phyloP scores from a whole-genome alignment of 2,113 vertebrate genomes.

The Trichechus manatus region DNA sequence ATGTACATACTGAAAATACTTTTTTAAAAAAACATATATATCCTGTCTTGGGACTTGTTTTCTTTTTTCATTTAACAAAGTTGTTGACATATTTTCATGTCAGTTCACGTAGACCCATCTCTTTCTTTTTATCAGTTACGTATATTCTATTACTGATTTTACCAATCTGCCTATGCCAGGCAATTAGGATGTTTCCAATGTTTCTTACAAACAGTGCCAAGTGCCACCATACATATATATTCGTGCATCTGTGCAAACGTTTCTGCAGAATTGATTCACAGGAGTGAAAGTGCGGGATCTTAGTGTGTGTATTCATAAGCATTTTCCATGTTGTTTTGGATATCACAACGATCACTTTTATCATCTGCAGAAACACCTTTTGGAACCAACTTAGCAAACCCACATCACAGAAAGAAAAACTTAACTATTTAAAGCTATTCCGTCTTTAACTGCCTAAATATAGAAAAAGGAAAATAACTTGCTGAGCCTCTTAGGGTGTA shows the following conservation, averaged over 20 bases:
- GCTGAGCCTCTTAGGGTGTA: neutral
- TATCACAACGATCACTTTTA: neutral
- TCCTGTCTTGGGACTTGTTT: neutral
- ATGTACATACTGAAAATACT: neutral
- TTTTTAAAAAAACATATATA: neutral
- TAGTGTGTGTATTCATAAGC: neutral
- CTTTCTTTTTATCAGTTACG: neutral
- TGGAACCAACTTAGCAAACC: neutral
- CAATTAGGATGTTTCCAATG: neutral
- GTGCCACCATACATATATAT: neutral
- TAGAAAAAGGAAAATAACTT: neutral
- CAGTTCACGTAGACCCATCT: neutral
- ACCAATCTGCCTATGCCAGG: conserved; percentile 6
- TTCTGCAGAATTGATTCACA: neutral
- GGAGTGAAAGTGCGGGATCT: neutral
- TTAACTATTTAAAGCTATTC: neutral
- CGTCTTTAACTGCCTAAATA: neutral
- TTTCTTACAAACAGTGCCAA: neutral
- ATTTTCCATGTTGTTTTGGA: neutral
- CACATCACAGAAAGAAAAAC: neutral
- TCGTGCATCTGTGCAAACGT: neutral
- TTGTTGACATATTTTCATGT: neutral
- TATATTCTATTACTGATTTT: neutral
- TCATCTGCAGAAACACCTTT: conserved; percentile 26
- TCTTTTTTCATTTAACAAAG: neutral